Conservation (phyloP, 2,113 vertebrate species). For the Alligator sinensis region DNA sequence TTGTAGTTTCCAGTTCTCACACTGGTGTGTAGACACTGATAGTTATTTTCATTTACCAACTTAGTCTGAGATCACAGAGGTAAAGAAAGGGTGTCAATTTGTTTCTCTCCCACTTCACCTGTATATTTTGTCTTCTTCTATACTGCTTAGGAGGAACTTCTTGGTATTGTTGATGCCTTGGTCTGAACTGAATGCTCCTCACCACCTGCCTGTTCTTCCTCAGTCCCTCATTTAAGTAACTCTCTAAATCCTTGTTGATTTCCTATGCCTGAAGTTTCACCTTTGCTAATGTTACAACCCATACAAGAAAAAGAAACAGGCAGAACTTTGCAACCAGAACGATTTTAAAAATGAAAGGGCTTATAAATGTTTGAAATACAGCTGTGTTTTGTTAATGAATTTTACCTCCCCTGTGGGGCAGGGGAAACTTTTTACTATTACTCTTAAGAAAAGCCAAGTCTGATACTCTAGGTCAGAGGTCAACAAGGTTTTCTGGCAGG, state of each 20-base stretch:
- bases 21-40: constrained; percentile 12
- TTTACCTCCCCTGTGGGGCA: not conserved
- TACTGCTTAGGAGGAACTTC: not conserved
- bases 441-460: not conserved
- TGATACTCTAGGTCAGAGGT: fast-evolving
- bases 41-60: constrained; percentile 28
- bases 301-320: not conserved
- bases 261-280: not conserved
- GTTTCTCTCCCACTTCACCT: constrained; percentile 21
- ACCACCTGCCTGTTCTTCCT: constrained; percentile 37
- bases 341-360: not conserved
- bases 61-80: not conserved
- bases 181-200: constrained; percentile 33
- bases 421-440: not conserved
- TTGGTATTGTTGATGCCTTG: constrained; percentile 46
- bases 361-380: not conserved
- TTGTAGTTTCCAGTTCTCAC: not conserved
- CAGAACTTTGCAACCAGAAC: not conserved
- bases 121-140: not conserved
- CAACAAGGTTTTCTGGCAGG: not conserved
- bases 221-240: not conserved
- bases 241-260: not conserved
- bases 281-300: not conserved
- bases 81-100: not conserved
- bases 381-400: not conserved